Evolutionary conservation across 2,113 vertebrate genomes (phyloP).

Genomic region (Sinocyclocheilus grahami): DNA sequence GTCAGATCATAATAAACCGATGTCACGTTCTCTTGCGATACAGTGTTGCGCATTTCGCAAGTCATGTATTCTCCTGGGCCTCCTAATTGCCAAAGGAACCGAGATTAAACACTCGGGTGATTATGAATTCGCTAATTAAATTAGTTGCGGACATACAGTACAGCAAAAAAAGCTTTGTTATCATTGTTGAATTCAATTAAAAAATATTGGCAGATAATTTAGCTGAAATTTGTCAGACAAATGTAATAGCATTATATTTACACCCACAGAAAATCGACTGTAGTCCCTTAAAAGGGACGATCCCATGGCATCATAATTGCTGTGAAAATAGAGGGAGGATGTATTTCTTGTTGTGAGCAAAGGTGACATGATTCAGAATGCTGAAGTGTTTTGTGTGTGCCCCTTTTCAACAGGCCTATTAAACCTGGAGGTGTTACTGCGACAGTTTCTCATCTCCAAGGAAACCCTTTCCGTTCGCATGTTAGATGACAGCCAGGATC

Average conservation of each 20-base stretch:
- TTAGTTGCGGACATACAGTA: background rate
- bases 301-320: background rate
- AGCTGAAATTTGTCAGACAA: background rate
- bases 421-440: slow-evolving; percentile 95
- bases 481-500: slow-evolving; percentile 94
- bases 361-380: slow-evolving; percentile 4
- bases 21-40: slow-evolving; percentile 2
- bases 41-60: background rate
- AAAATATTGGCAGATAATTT: background rate
- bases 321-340: background rate
- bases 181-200: background rate
- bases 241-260: background rate
- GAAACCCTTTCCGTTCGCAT: slow-evolving; percentile 96
- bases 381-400: slow-evolving; percentile 45
- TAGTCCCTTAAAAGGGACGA: background rate
- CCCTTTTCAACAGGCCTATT: slow-evolving; percentile 84
- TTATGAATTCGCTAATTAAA: slow-evolving; percentile 18
- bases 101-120: slow-evolving; percentile 10
- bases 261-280: background rate
- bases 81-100: slow-evolving; percentile 6
- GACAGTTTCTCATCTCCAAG: slow-evolving; percentile 98
- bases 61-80: background rate
- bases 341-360: slow-evolving; percentile 2
- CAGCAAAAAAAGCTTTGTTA: background rate
- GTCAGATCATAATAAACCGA: slow-evolving; percentile 22